Percentiles rank a stretch among this genome's conserved stretches.
These are phyloP conservation scores for Eufriesea mexicana DNA, from an alignment of 1,140 invertebrate species.

Conservation along the genomic window DNA sequence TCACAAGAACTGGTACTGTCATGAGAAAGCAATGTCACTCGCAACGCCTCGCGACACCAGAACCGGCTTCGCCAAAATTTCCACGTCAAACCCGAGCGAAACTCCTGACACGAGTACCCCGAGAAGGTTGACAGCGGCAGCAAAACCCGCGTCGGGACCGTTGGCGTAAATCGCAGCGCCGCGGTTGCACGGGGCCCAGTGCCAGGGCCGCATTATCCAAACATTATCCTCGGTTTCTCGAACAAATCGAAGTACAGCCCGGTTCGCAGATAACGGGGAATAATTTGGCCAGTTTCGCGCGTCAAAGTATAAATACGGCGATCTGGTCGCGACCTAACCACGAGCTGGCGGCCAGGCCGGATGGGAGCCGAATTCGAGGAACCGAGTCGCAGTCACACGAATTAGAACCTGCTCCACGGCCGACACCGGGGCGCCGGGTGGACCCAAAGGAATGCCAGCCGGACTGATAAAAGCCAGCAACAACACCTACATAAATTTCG, in stretches of 20 bases:
- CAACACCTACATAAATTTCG: slow-evolving; percentile 83
- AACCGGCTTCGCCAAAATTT: too few relatives aligned
- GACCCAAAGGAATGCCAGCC: slow-evolving; percentile 80
- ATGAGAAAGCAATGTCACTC: too few relatives aligned
- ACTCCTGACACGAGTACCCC: neutral
- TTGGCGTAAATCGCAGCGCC: neutral
- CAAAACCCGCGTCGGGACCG: neutral
- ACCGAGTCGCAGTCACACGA: slow-evolving; percentile 74
- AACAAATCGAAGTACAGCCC: slow-evolving; percentile 35
- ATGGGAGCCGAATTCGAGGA: slow-evolving; percentile 57
- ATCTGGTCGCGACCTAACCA: slow-evolving; percentile 1
- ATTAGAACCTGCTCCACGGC: slow-evolving; percentile 81
- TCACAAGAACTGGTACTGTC: too few relatives aligned
- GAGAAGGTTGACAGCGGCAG: neutral
- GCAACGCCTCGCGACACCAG: too few relatives aligned
- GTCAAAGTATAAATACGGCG: slow-evolving; percentile 37
- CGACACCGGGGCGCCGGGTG: slow-evolving; percentile 81
- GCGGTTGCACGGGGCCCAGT: neutral
- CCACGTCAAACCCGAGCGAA: too few relatives aligned
- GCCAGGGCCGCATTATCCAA: too few relatives aligned
- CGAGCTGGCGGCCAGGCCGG: neutral
- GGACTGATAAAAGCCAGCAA: slow-evolving; percentile 81
- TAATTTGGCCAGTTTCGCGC: slow-evolving; percentile 9
- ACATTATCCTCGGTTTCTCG: slow-evolving; percentile 6
- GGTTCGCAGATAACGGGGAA: neutral